phyloP scores from a whole-genome alignment of 1,140 invertebrate genomes.

The Rhagoletis zephyria region DNA sequence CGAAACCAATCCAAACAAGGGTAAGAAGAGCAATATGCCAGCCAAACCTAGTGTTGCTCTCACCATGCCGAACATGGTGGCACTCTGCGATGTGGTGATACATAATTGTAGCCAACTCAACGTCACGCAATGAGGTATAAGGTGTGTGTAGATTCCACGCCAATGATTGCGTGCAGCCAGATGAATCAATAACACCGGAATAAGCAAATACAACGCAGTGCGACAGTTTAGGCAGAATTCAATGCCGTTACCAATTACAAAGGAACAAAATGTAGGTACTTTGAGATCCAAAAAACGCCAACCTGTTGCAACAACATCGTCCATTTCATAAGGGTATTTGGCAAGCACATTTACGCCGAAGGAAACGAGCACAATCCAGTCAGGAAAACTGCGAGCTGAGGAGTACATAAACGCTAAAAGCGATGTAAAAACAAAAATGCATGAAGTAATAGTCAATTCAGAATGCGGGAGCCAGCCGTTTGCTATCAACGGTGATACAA shows the following conservation, averaged over 20 bases:
- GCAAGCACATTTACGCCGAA: conserved; percentile 86
- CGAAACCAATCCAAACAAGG: conserved; percentile 83
- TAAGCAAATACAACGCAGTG: conserved; percentile 83
- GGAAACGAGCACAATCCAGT: conserved; percentile 82
- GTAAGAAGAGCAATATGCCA: conserved; percentile 83
- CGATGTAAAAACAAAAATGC: conserved; percentile 82
- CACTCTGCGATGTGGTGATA: conserved; percentile 84
- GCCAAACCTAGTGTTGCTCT: conserved; percentile 84
- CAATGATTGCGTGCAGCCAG: conserved; percentile 83
- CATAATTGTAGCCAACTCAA: conserved; percentile 90
- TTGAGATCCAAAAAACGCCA: conserved; percentile 86
- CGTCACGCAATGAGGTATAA: conserved; percentile 89
- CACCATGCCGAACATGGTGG: conserved; percentile 85
- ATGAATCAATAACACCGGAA: conserved; percentile 81
- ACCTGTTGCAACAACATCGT: conserved; percentile 83
- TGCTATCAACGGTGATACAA: conserved; percentile 84
- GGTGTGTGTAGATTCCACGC: conserved; percentile 83
- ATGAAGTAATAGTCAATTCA: conserved; percentile 84
- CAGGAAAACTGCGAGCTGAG: conserved; percentile 76
- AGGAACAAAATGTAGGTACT: conserved; percentile 85
- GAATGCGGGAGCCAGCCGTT: conserved; percentile 86
- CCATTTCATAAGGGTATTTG: conserved; percentile 88
- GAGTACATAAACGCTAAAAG: conserved; percentile 81
- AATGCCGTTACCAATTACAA: conserved; percentile 85
- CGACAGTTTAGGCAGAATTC: conserved; percentile 89